These are phyloP conservation scores for Atherix ibis DNA, from an alignment of 2,888 invertebrate species.

Conservation along the genomic window DNA sequence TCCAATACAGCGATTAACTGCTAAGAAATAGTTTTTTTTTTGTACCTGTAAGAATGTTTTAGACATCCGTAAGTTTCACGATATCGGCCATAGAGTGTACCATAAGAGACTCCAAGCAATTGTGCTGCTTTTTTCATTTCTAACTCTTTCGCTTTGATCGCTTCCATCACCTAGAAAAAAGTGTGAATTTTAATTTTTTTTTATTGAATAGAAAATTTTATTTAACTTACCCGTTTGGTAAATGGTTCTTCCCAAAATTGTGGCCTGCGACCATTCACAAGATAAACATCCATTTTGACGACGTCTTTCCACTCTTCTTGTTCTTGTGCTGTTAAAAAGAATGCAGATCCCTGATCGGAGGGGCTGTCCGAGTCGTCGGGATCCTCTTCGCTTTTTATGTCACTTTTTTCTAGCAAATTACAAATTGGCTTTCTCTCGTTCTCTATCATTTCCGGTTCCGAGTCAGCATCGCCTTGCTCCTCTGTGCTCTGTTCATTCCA, in stretches of 20 bases:
- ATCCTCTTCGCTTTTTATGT: conserved; percentile 4
- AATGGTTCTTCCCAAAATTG: conserved; percentile 90
- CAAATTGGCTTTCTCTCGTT: too few species aligned
- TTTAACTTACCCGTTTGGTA: conserved; percentile 49
- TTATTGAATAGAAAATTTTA: background rate
- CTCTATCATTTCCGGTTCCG: too few species aligned
- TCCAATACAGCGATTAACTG: background rate
- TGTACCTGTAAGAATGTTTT: conserved; percentile 69
- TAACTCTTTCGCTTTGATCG: conserved; percentile 74
- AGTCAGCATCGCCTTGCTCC: too few species aligned
- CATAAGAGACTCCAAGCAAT: conserved; percentile 77
- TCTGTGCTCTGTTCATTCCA: too few species aligned
- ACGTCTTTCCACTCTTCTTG: conserved; percentile 40
- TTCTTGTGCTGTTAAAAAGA: conserved; percentile 19
- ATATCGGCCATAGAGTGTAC: conserved; percentile 77
- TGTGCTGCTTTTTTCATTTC: conserved; percentile 91
- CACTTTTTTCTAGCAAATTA: too few species aligned
- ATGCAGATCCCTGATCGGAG: conserved; percentile 6
- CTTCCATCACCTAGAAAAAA: conserved; percentile 55
- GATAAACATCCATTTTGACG: conserved; percentile 71
- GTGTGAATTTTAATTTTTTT: background rate
- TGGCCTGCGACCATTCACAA: conserved; percentile 69
- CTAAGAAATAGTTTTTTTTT: background rate
- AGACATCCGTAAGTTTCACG: conserved; percentile 78
- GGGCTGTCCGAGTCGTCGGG: conserved; percentile 4